Base-by-base conservation (phyloP, 2,113 vertebrate genomes). In the Ophiodon elongatus region DNA sequence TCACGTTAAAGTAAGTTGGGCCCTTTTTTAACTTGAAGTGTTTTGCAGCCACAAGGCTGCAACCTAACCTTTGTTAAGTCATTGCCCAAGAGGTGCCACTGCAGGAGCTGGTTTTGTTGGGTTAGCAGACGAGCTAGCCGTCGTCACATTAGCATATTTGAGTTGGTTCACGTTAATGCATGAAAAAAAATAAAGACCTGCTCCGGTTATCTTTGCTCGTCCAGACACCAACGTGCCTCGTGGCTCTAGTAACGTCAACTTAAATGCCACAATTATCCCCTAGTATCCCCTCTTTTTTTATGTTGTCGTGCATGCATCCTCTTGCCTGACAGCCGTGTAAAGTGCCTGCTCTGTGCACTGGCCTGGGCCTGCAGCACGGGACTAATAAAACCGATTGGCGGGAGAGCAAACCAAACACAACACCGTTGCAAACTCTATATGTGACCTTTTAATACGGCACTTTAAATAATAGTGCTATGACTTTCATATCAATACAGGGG, bases 341-440 rank as follows among this genome's bases (percentile, higher is more conserved):
- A 62, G 73, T 76, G 74, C 10, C 6, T 67, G 73, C 37, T 41
- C 43, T 6, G 82, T 45, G 45, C 75, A 27, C 43, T 35, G 17
- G 60, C 14, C 76, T 23, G 84, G 90, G 91, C 90, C 90, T 87
- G n/a, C 57, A 57, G 67, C 66, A 23, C 75, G 45, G 45, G 50
- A 63, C 43, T 19, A 47, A 63, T 19, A 41, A 65, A 60, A 73
- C 57, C 52, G 85, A 91, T 93, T 94, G 95, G 95, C 95, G 95
- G 95, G 94, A 96, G 94, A 90, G 86, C 27, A 75, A 88, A 76
- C 66, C 62, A 87, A 93, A 92, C 82, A 81, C 54, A 78, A 56
- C 47, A 50, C 0, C 37, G 2, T 5, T 47, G 5, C 14, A 37
- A 10, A 35, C n/a, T 57, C 27, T 27, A 17, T 2, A 3, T 15